Base-by-base conservation (phyloP, 1,140 invertebrate species). In the Drosophila subobscura region DNA sequence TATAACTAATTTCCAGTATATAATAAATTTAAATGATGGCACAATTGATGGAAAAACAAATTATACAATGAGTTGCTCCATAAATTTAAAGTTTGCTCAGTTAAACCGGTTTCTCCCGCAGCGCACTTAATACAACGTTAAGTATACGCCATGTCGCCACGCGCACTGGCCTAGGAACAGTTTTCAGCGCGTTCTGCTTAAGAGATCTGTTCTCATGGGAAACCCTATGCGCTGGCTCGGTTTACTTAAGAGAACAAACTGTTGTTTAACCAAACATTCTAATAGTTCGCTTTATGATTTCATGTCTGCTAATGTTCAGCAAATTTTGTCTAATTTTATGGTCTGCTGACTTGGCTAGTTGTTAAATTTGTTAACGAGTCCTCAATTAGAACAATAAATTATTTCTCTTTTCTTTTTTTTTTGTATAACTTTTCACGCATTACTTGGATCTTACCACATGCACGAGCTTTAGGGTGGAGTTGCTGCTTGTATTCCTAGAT, bases 401-500 rank as follows among this genome's bases (percentile, higher is more conserved):
- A 5, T 23, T 10, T 14, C 37, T 47, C 37, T 47, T 58, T 22
- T 53, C 49, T n/a, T 0, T 41, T 27, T 47, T 58, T 22, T 53
- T 53, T n/a, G 0, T 14, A 2, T 22, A 16, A 29, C 4, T 16
- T 8, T 23, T 5, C 4, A 5, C 4, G 27, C 20, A 16, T 20
- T 20, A 72, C 25, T 45, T 50, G 56, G 3, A 12, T 37, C 52
- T 86, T 81, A 86, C 81, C 81, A 86, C 59, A 56, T 86, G 83
- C 23, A 86, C 81, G 22, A 86, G 59, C 57, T 78, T 64, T 45
- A 86, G 14, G 14, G 70, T 80, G 4, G 81, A 81, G 23, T 66
- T 37, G 33, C 33, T 37, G 25, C 10, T 23, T 12, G 33, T 37
- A 37, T 37, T 37, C n/a, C 20, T 40, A 8, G 20, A 0, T 45